Percentiles rank a stretch among this genome's conserved stretches.
These are phyloP conservation scores for Mesitornis unicolor DNA, from an alignment of 2,113 vertebrate species.

Conservation along the genomic window DNA sequence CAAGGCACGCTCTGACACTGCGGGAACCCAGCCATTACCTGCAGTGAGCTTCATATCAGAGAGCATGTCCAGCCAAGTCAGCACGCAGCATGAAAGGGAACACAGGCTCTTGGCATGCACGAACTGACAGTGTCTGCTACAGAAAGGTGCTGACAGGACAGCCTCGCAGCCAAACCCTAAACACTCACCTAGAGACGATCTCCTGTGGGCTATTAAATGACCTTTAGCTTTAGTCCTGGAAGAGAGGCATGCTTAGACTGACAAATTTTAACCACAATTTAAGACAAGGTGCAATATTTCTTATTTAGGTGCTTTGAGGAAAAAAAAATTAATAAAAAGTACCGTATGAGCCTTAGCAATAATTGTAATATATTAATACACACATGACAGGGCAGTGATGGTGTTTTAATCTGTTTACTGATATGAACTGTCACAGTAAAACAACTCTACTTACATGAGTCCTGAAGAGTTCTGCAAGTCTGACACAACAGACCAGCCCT, in stretches of 20 bases:
- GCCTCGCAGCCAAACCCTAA: slow-evolving; percentile 6
- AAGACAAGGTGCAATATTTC: accelerated
- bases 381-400: neutral
- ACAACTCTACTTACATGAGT: neutral
- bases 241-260: neutral
- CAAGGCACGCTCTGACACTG: accelerated
- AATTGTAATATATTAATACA: neutral
- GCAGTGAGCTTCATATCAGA: neutral
- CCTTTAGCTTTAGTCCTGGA: neutral
- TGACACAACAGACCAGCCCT: neutral
- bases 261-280: neutral
- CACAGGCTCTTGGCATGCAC: neutral
- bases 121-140: neutral
- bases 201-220: neutral
- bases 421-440: neutral
- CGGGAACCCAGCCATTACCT: neutral
- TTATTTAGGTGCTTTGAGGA: neutral
- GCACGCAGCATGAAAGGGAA: neutral
- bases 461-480: neutral
- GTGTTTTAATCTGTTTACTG: neutral
- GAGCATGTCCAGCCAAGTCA: neutral
- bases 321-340: accelerated
- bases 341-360: neutral
- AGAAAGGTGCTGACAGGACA: slow-evolving; percentile 23
- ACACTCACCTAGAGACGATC: neutral